Conservation (phyloP, 2,888 invertebrate genomes). For the Achlya flavicornis region DNA sequence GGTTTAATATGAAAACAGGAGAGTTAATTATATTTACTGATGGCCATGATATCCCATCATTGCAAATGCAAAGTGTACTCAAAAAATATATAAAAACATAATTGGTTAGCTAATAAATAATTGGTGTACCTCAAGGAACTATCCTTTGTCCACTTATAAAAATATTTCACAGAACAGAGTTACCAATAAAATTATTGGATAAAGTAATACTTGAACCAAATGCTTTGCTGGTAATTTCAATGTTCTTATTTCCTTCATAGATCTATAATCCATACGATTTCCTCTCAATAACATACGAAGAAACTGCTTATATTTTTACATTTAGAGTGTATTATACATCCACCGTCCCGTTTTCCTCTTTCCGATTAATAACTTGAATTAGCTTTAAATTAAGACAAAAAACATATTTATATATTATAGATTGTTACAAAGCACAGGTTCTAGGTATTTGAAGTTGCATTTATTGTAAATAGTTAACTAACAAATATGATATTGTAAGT, state of each 20-base stretch:
- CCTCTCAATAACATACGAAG: conserved; percentile 46
- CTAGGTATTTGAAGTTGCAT: conserved; percentile 80
- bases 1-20: not conserved
- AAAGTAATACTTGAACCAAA: conserved; percentile 13
- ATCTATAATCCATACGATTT: conserved; percentile 52
- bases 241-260: conserved; percentile 29
- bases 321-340: conserved; percentile 70
- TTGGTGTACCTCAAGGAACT: conserved; percentile 46
- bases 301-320: conserved; percentile 72
- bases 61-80: not conserved
- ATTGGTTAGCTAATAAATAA: conserved; percentile 17
- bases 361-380: conserved; percentile 74
- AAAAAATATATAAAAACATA: conserved; percentile 11
- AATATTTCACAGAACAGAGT: conserved; percentile 2
- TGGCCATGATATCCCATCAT: not conserved
- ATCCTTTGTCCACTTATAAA: conserved; percentile 34
- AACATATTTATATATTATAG: conserved; percentile 82
- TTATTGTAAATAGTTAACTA: conserved; percentile 81
- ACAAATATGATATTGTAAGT: conserved; percentile 42
- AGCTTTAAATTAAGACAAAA: conserved; percentile 76
- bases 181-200: not conserved
- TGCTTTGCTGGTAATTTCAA: conserved; percentile 20
- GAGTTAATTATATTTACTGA: not conserved
- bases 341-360: conserved; percentile 83
- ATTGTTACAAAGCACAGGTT: conserved; percentile 83